Evolutionary conservation across 2,113 vertebrate species (phyloP).

Genomic region (Albula goreensis): DNA sequence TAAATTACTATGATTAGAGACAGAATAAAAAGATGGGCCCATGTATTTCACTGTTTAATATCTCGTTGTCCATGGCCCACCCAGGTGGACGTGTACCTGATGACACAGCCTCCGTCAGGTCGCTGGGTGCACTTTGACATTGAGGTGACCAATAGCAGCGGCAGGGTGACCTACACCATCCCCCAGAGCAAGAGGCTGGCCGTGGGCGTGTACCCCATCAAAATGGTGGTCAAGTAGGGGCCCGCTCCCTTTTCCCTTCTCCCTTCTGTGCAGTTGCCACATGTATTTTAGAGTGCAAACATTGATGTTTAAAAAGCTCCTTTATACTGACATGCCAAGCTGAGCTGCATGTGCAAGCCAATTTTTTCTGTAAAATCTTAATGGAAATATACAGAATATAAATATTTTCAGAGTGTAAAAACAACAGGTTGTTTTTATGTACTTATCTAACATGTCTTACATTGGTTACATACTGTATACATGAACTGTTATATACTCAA

Average conservation of each 20-base stretch:
- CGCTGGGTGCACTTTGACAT: constrained; percentile 80
- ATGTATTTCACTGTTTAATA: not conserved
- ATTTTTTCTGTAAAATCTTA: too few relatives aligned
- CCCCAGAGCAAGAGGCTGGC: constrained; percentile 71
- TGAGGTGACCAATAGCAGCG: constrained; percentile 78
- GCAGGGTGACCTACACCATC: constrained; percentile 72
- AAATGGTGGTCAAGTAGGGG: constrained; percentile 79
- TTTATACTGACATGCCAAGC: too few relatives aligned
- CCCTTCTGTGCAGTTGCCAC: not conserved
- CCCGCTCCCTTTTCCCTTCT: not conserved
- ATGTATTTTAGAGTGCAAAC: not conserved
- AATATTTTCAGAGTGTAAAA: too few relatives aligned
- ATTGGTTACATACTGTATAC: too few relatives aligned
- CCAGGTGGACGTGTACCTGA: constrained; percentile 78
- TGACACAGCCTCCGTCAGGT: constrained; percentile 75
- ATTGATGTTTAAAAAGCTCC: too few relatives aligned
- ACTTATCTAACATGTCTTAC: too few relatives aligned
- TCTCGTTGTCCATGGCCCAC: not conserved
- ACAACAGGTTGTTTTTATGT: too few relatives aligned
- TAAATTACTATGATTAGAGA: too few relatives aligned
- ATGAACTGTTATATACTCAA: too few relatives aligned
- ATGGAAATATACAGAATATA: too few relatives aligned
- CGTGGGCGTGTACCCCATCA: constrained; percentile 79
- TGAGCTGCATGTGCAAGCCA: too few relatives aligned
- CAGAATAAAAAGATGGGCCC: not conserved